Base-by-base conservation (phyloP, 2,797 vertebrate species). In the Tauraco hartlaubi region DNA sequence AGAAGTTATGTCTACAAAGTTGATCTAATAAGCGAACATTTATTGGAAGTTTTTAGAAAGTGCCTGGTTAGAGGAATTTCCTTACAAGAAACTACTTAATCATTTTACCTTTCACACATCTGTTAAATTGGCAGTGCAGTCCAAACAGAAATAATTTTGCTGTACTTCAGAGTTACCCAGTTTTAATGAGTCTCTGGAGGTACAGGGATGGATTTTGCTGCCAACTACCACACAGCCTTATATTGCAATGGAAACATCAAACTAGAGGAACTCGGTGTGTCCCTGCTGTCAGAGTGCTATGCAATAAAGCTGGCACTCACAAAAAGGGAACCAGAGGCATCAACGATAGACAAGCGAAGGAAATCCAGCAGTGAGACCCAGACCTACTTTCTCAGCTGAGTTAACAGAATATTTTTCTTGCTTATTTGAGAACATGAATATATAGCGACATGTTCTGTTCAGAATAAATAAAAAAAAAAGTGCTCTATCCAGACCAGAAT, bases 121-220 rank as follows among this genome's bases (percentile, higher is more conserved):
- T 92, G 79, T 94, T 96, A 97, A 97, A 95, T 58, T 93, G 84
- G 93, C 22, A 69, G 26, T 44, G 31, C 31, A 48, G 39, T 71
- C 91, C 95, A 96, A 95, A 93, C 68, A 94, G 80, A 95, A 97
- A 94, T 61, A 88, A 82, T 96, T 96, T 95, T 94, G 58, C 86
- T 96, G 67, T 64, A 85, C 89, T 76, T 95, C 92, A 95, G 95
- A 41, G 1, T 91, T 95, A 81, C 94, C 93, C 46, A 0, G 62
- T 88, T 98, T 97, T 97, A 98, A 97, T 97, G 97, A 98, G 94
- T 97, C 97, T 97, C 97, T 92, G 76, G 93, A 96, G 95, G 71
- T 83, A 55, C 1, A 52, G 66, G 61, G 72, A 93, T 85, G 78
- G 81, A 83, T 96, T 97, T 95, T 92, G 58, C 92, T 96, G 97